Percentiles rank a stretch among this genome's conserved stretches.
These are phyloP conservation scores for Myopa testacea DNA, from an alignment of 2,888 invertebrate genomes.

Conservation along the genomic window DNA sequence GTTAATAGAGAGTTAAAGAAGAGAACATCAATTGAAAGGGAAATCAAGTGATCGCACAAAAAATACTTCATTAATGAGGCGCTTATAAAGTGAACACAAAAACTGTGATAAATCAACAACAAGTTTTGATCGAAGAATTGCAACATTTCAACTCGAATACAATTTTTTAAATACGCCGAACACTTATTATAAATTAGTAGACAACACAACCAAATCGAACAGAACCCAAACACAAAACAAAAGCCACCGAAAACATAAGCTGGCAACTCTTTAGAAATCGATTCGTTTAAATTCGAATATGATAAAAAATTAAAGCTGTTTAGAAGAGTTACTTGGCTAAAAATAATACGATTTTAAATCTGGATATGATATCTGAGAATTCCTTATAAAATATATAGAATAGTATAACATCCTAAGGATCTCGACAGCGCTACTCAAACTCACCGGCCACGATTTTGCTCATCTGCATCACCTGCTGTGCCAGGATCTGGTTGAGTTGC, in stretches of 20 bases:
- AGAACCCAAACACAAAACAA: constrained; percentile 17
- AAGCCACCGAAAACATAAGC: constrained; percentile 31
- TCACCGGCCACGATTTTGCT: constrained; percentile 96
- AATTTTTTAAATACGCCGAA: constrained; percentile 1
- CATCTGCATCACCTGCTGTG: constrained; percentile 94
- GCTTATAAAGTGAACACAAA: constrained; percentile 4
- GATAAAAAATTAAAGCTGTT: background rate
- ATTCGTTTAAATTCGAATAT: background rate
- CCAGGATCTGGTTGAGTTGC: constrained; percentile 91
- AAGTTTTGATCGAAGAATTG: background rate
- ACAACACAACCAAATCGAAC: constrained; percentile 11
- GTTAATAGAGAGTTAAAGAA: constrained; percentile 35
- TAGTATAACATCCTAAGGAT: too few species aligned
- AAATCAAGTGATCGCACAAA: background rate
- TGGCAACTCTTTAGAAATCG: background rate
- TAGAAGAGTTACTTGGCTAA: background rate
- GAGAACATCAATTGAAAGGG: background rate
- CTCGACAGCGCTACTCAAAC: constrained; percentile 53
- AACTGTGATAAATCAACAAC: constrained; percentile 5
- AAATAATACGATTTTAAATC: background rate
- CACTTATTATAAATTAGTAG: constrained; percentile 10
- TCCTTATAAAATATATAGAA: too few species aligned
- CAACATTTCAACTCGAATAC: background rate
- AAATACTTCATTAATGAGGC: background rate
- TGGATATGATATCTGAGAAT: too few species aligned